Conservation (phyloP, 92 coral and sea anemone species). For the Nematostella vectensis region DNA sequence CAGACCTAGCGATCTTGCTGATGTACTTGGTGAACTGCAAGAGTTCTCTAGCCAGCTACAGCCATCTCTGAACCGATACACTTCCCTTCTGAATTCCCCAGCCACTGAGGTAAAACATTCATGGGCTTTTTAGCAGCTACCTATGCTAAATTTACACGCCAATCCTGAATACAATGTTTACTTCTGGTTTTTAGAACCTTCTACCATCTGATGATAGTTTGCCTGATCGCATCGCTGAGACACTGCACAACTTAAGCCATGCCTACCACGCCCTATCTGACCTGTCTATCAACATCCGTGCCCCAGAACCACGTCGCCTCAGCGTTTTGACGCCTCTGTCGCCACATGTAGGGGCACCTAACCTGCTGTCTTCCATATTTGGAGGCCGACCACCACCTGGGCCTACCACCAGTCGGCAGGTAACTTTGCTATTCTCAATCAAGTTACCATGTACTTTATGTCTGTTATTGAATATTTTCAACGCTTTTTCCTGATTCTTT, state of each 20-base stretch:
- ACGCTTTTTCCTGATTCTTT: no score
- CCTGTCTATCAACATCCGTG: conserved; percentile 77
- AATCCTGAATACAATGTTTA: neutral
- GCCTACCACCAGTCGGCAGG: conserved; percentile 27
- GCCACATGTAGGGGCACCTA: conserved; percentile 66
- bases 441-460: neutral
- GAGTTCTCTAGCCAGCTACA: conserved; percentile 55
- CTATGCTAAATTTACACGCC: no score
- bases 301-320: conserved; percentile 75
- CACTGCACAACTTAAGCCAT: conserved; percentile 90
- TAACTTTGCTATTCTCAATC: no score
- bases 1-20: conserved; percentile 68
- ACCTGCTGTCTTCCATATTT: conserved; percentile 36
- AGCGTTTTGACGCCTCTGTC: conserved; percentile 76
- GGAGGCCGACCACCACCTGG: conserved; percentile 12
- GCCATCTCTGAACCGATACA: conserved; percentile 68
- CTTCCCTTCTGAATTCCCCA: conserved; percentile 49
- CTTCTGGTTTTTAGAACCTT: conserved; percentile 29
- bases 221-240: conserved; percentile 90
- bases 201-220: conserved; percentile 87
- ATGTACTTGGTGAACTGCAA: conserved; percentile 65
- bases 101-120: conserved; percentile 41
- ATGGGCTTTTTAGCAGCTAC: no score
- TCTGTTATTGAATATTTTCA: no score
- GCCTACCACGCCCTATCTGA: conserved; percentile 98